Percentiles rank a stretch among this genome's conserved stretches.
Evolutionary conservation across 1,140 invertebrate genomes (phyloP).

Genomic region (Palaemon carinicauda): DNA sequence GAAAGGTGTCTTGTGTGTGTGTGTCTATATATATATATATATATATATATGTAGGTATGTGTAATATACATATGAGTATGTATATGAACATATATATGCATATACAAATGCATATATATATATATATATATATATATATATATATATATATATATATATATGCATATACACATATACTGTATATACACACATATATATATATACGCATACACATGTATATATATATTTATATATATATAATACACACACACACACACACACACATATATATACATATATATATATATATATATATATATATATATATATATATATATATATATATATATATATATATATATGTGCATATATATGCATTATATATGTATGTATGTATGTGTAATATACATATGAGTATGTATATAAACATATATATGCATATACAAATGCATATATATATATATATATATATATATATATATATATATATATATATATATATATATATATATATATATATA

Average conservation of each 20-base stretch:
- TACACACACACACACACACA: background rate
- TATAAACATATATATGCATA: background rate
- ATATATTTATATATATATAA: background rate
- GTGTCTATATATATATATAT: background rate
- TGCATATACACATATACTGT: background rate
- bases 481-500: background rate
- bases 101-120: background rate
- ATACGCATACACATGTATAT: background rate
- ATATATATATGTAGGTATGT: background rate
- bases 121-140: background rate
- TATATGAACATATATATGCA: background rate
- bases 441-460: background rate
- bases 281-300: background rate
- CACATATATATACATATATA: background rate
- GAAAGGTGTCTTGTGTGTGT: background rate
- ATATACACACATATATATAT: background rate
- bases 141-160: background rate
- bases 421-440: background rate
- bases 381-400: background rate
- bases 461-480: background rate
- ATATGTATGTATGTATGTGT: too few relatives aligned
- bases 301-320: background rate
- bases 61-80: background rate
- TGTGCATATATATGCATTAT: background rate
- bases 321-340: background rate